Base-by-base conservation (phyloP, 1,140 invertebrate species). In the Acromyrmex charruanus region DNA sequence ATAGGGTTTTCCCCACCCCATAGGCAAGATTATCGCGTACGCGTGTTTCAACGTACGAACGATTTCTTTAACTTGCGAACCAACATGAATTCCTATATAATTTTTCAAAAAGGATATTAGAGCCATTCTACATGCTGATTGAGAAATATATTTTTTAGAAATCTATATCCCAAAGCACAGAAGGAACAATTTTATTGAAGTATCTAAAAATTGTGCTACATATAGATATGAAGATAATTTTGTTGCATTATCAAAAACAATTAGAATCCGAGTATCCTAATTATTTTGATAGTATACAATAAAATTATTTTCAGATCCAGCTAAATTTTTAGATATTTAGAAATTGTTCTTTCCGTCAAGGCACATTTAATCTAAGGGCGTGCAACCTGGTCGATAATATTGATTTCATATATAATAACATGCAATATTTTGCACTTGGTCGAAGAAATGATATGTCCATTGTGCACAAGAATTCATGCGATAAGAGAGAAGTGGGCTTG, bases 401-500 rank as follows among this genome's bases (percentile, higher is more conserved):
- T 16, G n/a, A 1, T 51, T 2, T 77, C 72, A 53, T 18, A 1
- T 21, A 25, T 12, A 14, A 18, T 59, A 12, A 10, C 72, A 85
- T 82, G 80, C 69, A 74, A 49, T 7, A 14, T 63, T 59, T 51
- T 39, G 77, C 89, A 84, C 89, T 79, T 90, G 89, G 88, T 71
- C 89, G 51, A 85, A 0, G 25, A 51, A 59, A 53, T n/a, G 18
- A 53, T 44, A 77, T 89, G n/a, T 90, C 88, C 89, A 90, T 85
- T 25, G 85, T 84, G 88, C 89, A 58, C 0, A 44, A 49, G n/a
- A 58, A 31, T 74, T 28, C 69, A 63, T 53, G 66, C 53, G 55
- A 84, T 49, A 58, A 68, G 3, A 18, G 31, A 55, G 9, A 14
- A 12, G 39, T 16, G 74, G 39, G 49, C 3, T 9, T 18, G 28